phyloP scores from a whole-genome alignment of 2,888 invertebrate genomes.

The Synanthedon formicaeformis region DNA sequence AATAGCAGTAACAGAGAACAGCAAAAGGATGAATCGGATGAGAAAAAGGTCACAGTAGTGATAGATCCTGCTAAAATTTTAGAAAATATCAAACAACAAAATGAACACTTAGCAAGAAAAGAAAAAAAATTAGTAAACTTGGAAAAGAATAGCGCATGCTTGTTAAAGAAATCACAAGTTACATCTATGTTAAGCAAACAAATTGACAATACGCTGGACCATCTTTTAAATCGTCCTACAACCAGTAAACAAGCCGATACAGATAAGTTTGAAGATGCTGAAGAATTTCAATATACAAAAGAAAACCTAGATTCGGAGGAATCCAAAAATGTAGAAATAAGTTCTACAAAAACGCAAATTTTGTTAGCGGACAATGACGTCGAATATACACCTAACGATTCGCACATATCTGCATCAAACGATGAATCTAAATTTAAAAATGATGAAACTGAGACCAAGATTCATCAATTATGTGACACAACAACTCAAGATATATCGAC shows the following conservation, averaged over 20 bases:
- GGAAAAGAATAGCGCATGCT: constrained; percentile 25
- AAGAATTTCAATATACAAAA: neutral
- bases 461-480: too few relatives aligned
- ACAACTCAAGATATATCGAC: too few relatives aligned
- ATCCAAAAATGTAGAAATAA: neutral
- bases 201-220: constrained; percentile 22
- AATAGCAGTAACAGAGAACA: constrained; percentile 7
- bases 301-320: neutral
- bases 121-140: constrained; percentile 29
- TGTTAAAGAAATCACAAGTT: constrained; percentile 21
- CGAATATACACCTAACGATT: neutral
- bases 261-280: constrained; percentile 1
- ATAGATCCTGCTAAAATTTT: constrained; percentile 5
- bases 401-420: neutral
- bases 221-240: constrained; percentile 23
- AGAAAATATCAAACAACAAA: constrained; percentile 26
- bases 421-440: too few relatives aligned
- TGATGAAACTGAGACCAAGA: too few relatives aligned
- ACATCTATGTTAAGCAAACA: constrained; percentile 20
- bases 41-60: neutral
- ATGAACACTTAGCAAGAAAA: constrained; percentile 25
- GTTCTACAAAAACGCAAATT: neutral
- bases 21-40: constrained; percentile 13
- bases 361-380: neutral
- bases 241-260: constrained; percentile 10